A percentile compares a stretch with the other conserved stretches of the same genome.
phyloP scores from a whole-genome alignment of 2,113 vertebrate genomes.

The Gnathonemus echidnorhynchus region DNA sequence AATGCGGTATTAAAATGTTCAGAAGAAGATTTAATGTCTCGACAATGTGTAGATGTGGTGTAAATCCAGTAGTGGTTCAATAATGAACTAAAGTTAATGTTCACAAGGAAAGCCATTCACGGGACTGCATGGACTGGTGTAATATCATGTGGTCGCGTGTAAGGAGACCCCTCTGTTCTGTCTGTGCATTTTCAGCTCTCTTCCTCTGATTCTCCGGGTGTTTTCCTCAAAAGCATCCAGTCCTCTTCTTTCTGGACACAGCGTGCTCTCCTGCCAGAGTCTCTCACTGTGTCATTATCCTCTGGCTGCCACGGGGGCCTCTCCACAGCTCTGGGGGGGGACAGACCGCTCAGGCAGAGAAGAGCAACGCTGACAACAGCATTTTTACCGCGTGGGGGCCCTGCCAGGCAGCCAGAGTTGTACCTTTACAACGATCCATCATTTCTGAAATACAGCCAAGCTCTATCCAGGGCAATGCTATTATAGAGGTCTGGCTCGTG shows the following conservation, averaged over 20 bases:
- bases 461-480: neutral
- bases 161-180: neutral
- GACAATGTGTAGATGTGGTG: neutral
- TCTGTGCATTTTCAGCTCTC: neutral
- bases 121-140: neutral
- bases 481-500: neutral
- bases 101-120: neutral
- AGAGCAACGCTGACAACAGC: neutral
- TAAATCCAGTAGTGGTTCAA: neutral
- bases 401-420: neutral
- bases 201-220: neutral
- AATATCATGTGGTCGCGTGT: neutral
- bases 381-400: neutral
- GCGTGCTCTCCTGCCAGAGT: neutral
- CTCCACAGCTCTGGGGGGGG: neutral
- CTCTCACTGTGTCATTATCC: neutral
- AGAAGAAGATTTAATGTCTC: slow-evolving; percentile 6
- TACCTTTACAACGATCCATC: neutral
- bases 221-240: neutral
- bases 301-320: neutral
- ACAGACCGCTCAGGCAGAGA: neutral
- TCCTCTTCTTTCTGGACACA: neutral
- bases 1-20: neutral
- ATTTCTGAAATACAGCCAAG: neutral
- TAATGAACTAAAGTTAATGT: neutral